Evolutionary conservation across 2,113 vertebrate genomes (phyloP).

Genomic region (Acrocephalus arundinaceus): DNA sequence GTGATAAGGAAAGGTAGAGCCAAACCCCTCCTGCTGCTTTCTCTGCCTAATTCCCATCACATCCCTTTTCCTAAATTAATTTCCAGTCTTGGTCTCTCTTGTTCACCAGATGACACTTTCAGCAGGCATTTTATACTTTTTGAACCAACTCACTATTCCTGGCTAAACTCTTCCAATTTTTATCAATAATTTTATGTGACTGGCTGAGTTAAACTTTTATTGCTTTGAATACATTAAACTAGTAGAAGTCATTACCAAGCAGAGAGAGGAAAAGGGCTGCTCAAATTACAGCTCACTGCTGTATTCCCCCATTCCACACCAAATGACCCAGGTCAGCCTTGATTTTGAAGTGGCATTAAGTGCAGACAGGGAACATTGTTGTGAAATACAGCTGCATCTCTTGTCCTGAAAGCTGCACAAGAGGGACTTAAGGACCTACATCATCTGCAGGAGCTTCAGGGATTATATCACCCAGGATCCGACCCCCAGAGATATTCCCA

Average conservation of each 20-base stretch:
- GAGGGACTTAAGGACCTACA: not conserved
- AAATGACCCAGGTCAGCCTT: not conserved
- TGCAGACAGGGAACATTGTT: not conserved
- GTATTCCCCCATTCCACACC: not conserved
- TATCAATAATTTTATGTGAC: slow-evolving; percentile 29
- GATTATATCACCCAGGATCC: not conserved
- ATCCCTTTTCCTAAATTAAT: not conserved
- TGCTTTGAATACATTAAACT: slow-evolving; percentile 30
- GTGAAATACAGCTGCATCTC: not conserved
- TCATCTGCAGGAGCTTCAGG: not conserved
- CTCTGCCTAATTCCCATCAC: not conserved
- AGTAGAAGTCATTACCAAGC: slow-evolving; percentile 13
- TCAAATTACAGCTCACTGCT: not conserved
- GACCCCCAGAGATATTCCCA: not conserved
- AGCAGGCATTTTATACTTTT: not conserved
- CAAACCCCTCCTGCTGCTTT: not conserved
- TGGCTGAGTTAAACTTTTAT: slow-evolving; percentile 9
- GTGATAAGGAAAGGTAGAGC: not conserved
- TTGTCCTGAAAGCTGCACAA: not conserved
- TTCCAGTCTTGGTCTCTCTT: not conserved
- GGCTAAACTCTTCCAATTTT: slow-evolving; percentile 3
- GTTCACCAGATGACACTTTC: not conserved
- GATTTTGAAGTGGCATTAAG: not conserved
- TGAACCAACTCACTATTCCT: not conserved
- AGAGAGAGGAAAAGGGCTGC: not conserved